Conservation (phyloP, 2,113 vertebrate genomes). For the Ochotona curzoniae region DNA sequence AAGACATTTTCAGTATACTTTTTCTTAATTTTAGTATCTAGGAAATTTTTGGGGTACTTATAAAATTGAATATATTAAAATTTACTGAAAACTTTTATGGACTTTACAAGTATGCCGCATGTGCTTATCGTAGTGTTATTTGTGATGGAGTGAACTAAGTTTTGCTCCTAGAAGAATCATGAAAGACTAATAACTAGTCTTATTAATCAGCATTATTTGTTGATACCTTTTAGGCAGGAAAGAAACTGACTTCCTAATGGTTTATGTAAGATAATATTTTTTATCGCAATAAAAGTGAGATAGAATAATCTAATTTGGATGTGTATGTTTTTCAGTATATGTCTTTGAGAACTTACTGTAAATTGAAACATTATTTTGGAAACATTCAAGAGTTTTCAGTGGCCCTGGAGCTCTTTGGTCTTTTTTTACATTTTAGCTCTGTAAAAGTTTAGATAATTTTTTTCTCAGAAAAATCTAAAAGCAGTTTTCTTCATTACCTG, state of each 20-base stretch:
- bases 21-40: neutral
- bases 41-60: neutral
- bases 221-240: neutral
- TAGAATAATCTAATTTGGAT: neutral
- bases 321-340: neutral
- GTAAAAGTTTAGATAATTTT: neutral
- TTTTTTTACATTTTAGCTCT: conserved; percentile 36
- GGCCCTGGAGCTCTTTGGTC: neutral
- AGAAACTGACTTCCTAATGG: neutral
- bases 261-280: conserved; percentile 44
- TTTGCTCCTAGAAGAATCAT: neutral
- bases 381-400: neutral
- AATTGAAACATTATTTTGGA: conserved; percentile 5
- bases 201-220: conserved; percentile 27
- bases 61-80: neutral
- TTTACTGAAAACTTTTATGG: conserved; percentile 4
- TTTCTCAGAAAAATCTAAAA: neutral
- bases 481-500: neutral
- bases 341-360: neutral
- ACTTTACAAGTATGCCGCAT: neutral
- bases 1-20: too few relatives aligned
- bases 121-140: neutral
- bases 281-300: conserved; percentile 27
- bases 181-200: neutral
- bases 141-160: neutral